Conservation (phyloP, 2,888 invertebrate genomes). For the Agonopterix alstromeriana region DNA sequence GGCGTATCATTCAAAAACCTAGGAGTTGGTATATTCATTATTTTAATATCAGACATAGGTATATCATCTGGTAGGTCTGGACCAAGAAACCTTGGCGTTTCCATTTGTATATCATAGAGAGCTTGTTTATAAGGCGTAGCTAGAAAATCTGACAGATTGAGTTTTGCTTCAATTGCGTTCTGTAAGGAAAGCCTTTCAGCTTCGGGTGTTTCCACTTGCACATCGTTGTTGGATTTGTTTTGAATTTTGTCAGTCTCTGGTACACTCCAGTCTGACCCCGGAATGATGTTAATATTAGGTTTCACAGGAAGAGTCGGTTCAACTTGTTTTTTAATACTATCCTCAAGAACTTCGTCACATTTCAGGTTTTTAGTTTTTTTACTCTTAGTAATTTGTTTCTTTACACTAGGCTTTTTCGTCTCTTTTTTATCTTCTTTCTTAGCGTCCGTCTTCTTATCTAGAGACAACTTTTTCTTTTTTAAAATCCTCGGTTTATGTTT, state of each 20-base stretch:
- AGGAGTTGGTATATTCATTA: slow-evolving; percentile 75
- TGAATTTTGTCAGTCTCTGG: slow-evolving; percentile 17
- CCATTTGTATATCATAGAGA: slow-evolving; percentile 63
- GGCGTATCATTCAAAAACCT: slow-evolving; percentile 68
- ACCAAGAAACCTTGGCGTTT: slow-evolving; percentile 74
- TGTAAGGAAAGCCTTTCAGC: slow-evolving; percentile 52
- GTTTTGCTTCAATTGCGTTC: slow-evolving; percentile 58
- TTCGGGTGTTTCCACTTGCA: slow-evolving; percentile 55
- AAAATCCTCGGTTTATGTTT: slow-evolving; percentile 21
- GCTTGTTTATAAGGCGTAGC: slow-evolving; percentile 78
- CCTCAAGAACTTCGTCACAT: slow-evolving; percentile 16
- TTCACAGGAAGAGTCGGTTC: slow-evolving; percentile 27
- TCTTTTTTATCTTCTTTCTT: slow-evolving; percentile 8
- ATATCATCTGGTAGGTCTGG: slow-evolving; percentile 53
- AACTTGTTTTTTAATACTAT: slow-evolving; percentile 17
- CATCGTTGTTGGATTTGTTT: slow-evolving; percentile 23
- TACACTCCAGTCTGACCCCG: slow-evolving; percentile 16
- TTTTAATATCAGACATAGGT: slow-evolving; percentile 73
- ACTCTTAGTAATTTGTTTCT: no score
- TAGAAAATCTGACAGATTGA: slow-evolving; percentile 67
- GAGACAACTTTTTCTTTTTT: slow-evolving; percentile 18
- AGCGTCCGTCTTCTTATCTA: slow-evolving; percentile 1
- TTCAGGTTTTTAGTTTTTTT: slow-evolving; percentile 14
- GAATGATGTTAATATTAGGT: slow-evolving; percentile 49
- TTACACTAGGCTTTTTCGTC: neutral